A percentile compares a stretch with the other conserved stretches of the same genome.
phyloP scores from a whole-genome alignment of 2,113 vertebrate species.

The Monarcha castaneiventris region DNA sequence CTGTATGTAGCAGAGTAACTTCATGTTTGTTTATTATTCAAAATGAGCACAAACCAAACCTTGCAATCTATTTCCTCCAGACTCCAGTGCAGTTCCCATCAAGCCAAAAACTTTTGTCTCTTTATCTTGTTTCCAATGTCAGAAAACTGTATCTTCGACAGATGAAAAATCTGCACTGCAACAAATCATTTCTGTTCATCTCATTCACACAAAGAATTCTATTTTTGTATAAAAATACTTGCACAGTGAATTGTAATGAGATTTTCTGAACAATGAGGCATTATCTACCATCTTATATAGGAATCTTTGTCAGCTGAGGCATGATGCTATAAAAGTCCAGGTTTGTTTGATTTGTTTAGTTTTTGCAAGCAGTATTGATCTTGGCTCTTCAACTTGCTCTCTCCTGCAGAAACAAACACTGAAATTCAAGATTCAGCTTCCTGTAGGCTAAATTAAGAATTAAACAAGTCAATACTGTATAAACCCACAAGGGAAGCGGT shows the following conservation, averaged over 20 bases:
- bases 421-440: conserved; percentile 28
- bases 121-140: background rate
- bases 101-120: background rate
- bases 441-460: conserved; percentile 16
- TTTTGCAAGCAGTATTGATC: conserved; percentile 43
- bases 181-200: background rate
- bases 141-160: background rate
- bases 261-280: conserved; percentile 13
- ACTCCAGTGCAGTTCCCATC: background rate
- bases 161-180: background rate
- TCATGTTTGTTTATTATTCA: background rate
- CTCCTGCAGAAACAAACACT: conserved; percentile 43
- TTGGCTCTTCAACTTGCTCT: background rate
- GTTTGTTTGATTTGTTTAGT: background rate
- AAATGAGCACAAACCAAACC: background rate
- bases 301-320: background rate
- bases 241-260: background rate
- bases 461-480: conserved; percentile 15
- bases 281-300: conserved; percentile 24
- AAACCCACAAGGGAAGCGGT: background rate
- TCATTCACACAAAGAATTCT: background rate
- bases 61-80: background rate
- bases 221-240: background rate
- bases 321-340: background rate
- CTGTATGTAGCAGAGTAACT: background rate